A percentile compares a stretch with the other conserved stretches of the same genome.
Evolutionary conservation across 2,888 invertebrate species (phyloP).

Genomic region (Sesia bembeciformis): DNA sequence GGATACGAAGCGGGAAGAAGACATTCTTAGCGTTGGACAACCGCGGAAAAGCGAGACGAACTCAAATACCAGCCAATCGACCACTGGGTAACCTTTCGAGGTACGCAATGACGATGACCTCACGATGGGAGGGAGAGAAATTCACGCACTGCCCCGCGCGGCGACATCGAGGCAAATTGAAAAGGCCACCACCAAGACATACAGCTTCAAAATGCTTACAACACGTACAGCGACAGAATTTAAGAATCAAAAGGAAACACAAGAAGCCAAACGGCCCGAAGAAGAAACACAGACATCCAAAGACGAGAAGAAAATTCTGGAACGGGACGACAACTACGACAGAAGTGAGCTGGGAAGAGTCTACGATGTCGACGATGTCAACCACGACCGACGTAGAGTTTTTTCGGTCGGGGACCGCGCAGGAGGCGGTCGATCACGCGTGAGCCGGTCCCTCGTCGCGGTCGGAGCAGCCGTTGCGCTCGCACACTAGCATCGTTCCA

Average conservation of each 20-base stretch:
- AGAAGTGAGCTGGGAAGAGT: constrained; percentile 64
- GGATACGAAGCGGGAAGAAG: constrained; percentile 77
- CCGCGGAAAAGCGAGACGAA: constrained; percentile 81
- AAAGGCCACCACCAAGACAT: constrained; percentile 55
- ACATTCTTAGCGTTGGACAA: constrained; percentile 87
- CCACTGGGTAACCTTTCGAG: constrained; percentile 83
- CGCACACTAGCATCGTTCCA: constrained; percentile 69
- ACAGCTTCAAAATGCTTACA: constrained; percentile 49
- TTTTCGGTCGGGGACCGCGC: constrained; percentile 74
- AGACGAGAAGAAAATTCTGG: constrained; percentile 67
- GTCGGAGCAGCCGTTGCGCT: constrained; percentile 69
- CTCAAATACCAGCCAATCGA: constrained; percentile 79
- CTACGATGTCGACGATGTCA: constrained; percentile 67
- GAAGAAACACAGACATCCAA: constrained; percentile 71
- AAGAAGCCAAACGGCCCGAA: constrained; percentile 65
- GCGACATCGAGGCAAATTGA: constrained; percentile 59
- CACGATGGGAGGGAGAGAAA: constrained; percentile 46
- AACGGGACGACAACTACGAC: constrained; percentile 64
- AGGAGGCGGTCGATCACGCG: constrained; percentile 70
- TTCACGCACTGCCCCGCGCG: constrained; percentile 50
- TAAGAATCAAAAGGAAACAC: constrained; percentile 61
- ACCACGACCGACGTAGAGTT: constrained; percentile 71
- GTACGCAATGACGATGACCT: constrained; percentile 79
- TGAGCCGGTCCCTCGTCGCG: constrained; percentile 61
- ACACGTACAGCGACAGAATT: constrained; percentile 61